Base-by-base conservation (phyloP, 1,140 invertebrate genomes). In the Drosophila gunungcola region DNA sequence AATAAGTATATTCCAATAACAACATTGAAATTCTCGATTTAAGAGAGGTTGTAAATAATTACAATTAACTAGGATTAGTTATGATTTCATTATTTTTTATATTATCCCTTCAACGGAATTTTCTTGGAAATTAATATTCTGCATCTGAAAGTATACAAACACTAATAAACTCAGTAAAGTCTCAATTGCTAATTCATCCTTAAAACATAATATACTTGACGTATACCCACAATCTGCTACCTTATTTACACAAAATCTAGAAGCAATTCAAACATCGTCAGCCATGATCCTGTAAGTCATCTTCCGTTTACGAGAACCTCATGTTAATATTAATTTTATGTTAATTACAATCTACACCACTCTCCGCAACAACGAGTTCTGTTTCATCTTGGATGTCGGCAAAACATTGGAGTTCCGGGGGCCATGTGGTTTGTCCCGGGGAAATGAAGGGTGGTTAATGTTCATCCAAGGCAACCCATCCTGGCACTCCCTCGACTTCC, bases 281-380 rank as follows among this genome's bases (percentile, higher is more conserved):
- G 13, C 10, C n/a, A 56, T 16, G 64, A 70, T 48, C 32, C 62
- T 25, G 32, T 69, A 49, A 38, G 36, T 41, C 67, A 64, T 21
- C 21, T 49, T 49, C 36, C 43, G 51, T 70, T 70, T 69, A 11
- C 38, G 39, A 38, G 39, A 49, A 60, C 29, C 68, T 69, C 63
- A 70, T 86, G 78, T 75, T 81, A 76, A 76, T 83, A 82, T 78
- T 86, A 86, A 88, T 89, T 89, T 88, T 80, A 88, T 88, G 84
- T 84, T 88, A 88, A 88, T 88, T 88, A 89, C 84, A 84, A 89
- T 78, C 79, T 83, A 73, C 68, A 60, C 80, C 62, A 77, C 63
- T 25, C 13, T 53, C 38, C 29, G 2, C 52, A 16, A 42, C 51
- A 45, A 55, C 11, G 60, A 54, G 56, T 39, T 70, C 57, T 62